These are phyloP conservation scores for Pogona vitticeps DNA, from an alignment of 2,113 vertebrate genomes.

Conservation along the genomic window DNA sequence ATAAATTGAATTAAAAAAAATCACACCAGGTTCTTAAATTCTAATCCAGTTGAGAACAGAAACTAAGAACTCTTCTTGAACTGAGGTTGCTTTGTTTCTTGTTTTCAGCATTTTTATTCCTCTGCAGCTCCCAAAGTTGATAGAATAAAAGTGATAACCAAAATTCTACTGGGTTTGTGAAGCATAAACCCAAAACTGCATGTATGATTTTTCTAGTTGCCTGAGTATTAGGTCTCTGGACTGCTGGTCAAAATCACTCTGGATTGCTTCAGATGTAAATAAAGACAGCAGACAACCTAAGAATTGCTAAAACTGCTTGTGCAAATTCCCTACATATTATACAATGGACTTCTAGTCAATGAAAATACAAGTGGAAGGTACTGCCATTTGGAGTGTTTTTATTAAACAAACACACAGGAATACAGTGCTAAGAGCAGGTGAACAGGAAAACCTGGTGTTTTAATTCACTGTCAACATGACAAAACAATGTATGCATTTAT, in stretches of 20 bases:
- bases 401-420: background rate
- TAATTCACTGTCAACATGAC: background rate
- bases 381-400: slow-evolving; percentile 11
- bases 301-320: no score
- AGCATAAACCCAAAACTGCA: no score
- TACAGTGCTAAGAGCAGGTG: background rate
- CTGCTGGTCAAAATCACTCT: no score
- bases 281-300: no score
- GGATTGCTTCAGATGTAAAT: no score
- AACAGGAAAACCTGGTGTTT: background rate
- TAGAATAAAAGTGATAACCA: background rate
- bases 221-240: no score
- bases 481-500: background rate
- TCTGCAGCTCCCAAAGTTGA: background rate
- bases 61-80: background rate
- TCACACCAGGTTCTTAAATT: background rate
- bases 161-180: background rate
- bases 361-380: no score
- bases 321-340: no score
- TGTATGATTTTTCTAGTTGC: no score
- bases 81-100: background rate
- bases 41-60: background rate
- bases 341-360: no score
- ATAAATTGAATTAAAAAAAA: no score
- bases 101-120: background rate